Evolutionary conservation across 2,797 vertebrate species (phyloP).

Genomic region (Melanotaenia pygmaea): DNA sequence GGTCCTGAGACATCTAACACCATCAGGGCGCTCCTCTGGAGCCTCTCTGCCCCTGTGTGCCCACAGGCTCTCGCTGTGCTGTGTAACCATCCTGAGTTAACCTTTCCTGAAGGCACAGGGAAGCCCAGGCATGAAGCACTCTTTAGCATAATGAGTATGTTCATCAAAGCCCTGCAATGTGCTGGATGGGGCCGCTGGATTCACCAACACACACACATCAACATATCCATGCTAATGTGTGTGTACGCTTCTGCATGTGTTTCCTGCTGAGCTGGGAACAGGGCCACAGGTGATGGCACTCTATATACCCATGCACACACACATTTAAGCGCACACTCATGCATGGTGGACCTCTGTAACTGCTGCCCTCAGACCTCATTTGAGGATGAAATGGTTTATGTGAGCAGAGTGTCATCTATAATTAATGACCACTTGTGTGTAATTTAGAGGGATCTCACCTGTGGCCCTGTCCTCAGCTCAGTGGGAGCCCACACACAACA

Average conservation of each 20-base stretch:
- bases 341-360: slow-evolving; percentile 76
- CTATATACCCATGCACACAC: slow-evolving; percentile 87
- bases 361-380: slow-evolving; percentile 85
- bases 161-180: slow-evolving; percentile 83
- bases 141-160: slow-evolving; percentile 89
- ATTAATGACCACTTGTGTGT: slow-evolving; percentile 45
- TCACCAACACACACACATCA: slow-evolving; percentile 55
- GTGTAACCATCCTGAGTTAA: slow-evolving; percentile 87
- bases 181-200: slow-evolving; percentile 74
- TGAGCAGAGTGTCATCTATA: slow-evolving; percentile 72
- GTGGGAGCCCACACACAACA: slow-evolving; percentile 54
- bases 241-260: slow-evolving; percentile 49
- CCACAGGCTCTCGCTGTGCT: slow-evolving; percentile 76
- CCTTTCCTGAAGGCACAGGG: slow-evolving; percentile 86
- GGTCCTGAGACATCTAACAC: slow-evolving; percentile 69
- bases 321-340: slow-evolving; percentile 90
- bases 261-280: slow-evolving; percentile 76
- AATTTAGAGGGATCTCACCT: slow-evolving; percentile 88
- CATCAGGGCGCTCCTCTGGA: slow-evolving; percentile 52
- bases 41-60: slow-evolving; percentile 56
- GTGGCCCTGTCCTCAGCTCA: slow-evolving; percentile 79
- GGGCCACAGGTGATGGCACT: slow-evolving; percentile 90
- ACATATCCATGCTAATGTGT: slow-evolving; percentile 28
- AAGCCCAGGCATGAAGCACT: slow-evolving; percentile 83
- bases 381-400: slow-evolving; percentile 89